These are phyloP conservation scores for Achatina immaculata DNA, from an alignment of 1,140 invertebrate species.

Conservation along the genomic window DNA sequence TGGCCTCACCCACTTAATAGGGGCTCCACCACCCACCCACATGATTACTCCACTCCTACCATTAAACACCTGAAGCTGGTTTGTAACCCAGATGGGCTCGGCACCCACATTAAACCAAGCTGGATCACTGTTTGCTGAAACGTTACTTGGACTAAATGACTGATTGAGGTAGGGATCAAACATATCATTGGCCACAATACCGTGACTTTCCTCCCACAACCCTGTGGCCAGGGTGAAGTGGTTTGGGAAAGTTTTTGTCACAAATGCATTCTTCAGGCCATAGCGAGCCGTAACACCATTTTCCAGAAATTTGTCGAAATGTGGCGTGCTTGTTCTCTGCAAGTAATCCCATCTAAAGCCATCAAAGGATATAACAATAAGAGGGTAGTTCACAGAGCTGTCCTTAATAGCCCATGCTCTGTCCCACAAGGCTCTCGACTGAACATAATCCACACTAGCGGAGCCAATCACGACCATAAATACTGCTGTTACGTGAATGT, in stretches of 20 bases:
- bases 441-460: not conserved
- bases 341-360: constrained; percentile 71
- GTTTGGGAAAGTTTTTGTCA: constrained; percentile 85
- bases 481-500: too few species aligned
- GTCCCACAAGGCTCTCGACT: not conserved
- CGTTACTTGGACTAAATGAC: constrained; percentile 67
- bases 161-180: constrained; percentile 75
- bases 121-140: constrained; percentile 59
- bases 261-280: constrained; percentile 75
- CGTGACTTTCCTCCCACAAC: constrained; percentile 81
- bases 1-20: constrained; percentile 52
- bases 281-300: constrained; percentile 60
- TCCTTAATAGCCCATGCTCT: not conserved
- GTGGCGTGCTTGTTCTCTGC: constrained; percentile 46
- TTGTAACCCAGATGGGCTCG: constrained; percentile 67
- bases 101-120: constrained; percentile 60
- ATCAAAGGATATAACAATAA: constrained; percentile 70
- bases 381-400: constrained; percentile 21
- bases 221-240: constrained; percentile 85
- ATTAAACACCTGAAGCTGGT: constrained; percentile 47
- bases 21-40: constrained; percentile 54
- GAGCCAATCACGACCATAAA: not conserved
- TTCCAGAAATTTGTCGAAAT: constrained; percentile 66
- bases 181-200: constrained; percentile 80
- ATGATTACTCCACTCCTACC: constrained; percentile 51